phyloP scores from a whole-genome alignment of 2,888 invertebrate species.

The Apoda limacodes region DNA sequence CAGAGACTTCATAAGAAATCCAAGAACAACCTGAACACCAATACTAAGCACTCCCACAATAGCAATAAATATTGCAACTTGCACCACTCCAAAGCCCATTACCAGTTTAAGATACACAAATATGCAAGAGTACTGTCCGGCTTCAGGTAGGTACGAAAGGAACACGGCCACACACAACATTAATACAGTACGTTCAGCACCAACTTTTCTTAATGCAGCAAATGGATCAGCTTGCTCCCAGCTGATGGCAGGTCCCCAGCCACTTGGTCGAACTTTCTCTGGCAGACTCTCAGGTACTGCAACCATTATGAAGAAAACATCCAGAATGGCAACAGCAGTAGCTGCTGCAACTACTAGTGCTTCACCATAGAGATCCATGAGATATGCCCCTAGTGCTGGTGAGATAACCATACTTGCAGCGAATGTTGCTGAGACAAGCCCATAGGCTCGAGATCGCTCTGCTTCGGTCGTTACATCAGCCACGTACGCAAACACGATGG shows the following conservation, averaged over 20 bases:
- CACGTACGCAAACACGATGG: slow-evolving; percentile 99
- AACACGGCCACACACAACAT: slow-evolving; percentile 98
- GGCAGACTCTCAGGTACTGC: slow-evolving; percentile 98
- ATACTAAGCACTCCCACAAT: slow-evolving; percentile 97
- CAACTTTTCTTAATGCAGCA: slow-evolving; percentile 89
- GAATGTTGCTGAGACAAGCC: slow-evolving; percentile 98
- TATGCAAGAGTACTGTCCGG: slow-evolving; percentile 99
- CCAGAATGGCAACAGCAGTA: slow-evolving; percentile 94
- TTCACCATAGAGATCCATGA: slow-evolving; percentile 87
- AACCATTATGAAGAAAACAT: slow-evolving; percentile 97
- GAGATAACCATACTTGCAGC: slow-evolving; percentile 99
- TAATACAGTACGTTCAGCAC: slow-evolving; percentile 94
- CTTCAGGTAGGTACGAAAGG: slow-evolving; percentile 97
- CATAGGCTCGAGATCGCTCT: slow-evolving; percentile 95
- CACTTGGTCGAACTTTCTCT: slow-evolving; percentile 83
- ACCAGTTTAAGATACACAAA: slow-evolving; percentile 98
- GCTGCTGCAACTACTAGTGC: slow-evolving; percentile 93
- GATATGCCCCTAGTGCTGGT: slow-evolving; percentile 93
- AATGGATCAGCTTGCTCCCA: slow-evolving; percentile 99
- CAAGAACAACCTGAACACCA: slow-evolving; percentile 90
- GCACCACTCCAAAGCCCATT: slow-evolving; percentile 94
- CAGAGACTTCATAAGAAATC: slow-evolving; percentile 83
- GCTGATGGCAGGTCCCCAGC: slow-evolving; percentile 89
- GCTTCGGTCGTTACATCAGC: slow-evolving; percentile 98
- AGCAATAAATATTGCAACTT: slow-evolving; percentile 98